phyloP scores from a whole-genome alignment of 2,797 vertebrate genomes.

The Holocentrus rufus region DNA sequence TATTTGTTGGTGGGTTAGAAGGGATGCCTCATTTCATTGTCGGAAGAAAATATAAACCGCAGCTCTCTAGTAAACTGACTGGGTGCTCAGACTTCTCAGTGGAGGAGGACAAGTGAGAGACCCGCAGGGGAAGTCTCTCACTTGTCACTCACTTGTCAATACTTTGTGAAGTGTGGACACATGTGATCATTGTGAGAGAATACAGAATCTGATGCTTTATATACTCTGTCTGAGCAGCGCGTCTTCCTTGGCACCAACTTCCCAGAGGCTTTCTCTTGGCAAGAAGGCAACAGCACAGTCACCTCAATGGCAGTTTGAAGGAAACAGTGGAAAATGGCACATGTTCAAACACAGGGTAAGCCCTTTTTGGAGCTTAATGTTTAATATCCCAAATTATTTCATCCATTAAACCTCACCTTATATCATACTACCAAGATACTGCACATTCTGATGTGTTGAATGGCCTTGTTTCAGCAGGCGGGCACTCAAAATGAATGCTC shows the following conservation, averaged over 20 bases:
- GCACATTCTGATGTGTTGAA: neutral
- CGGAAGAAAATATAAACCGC: too few relatives aligned
- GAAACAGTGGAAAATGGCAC: constrained; percentile 61
- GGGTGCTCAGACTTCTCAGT: too few relatives aligned
- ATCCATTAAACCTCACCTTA: neutral
- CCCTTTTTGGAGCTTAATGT: too few relatives aligned
- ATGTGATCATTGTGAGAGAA: neutral
- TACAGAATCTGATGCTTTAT: neutral
- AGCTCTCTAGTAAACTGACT: too few relatives aligned
- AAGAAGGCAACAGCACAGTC: constrained; percentile 24
- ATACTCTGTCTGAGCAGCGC: constrained; percentile 28
- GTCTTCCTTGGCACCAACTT: fast-evolving
- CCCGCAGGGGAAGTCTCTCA: too few relatives aligned
- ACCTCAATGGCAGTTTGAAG: constrained; percentile 74
- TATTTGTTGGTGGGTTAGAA: too few relatives aligned
- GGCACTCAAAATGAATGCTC: constrained; percentile 36
- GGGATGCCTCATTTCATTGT: too few relatives aligned
- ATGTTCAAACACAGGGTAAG: constrained; percentile 59
- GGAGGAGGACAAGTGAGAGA: too few relatives aligned
- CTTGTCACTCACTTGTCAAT: too few relatives aligned
- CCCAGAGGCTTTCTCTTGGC: neutral
- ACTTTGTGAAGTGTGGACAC: neutral
- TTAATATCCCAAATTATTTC: neutral
- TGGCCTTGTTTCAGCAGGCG: constrained; percentile 40
- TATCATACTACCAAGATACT: neutral